Base-by-base conservation (phyloP, 2,113 vertebrate species). In the Lipophrys pholis region DNA sequence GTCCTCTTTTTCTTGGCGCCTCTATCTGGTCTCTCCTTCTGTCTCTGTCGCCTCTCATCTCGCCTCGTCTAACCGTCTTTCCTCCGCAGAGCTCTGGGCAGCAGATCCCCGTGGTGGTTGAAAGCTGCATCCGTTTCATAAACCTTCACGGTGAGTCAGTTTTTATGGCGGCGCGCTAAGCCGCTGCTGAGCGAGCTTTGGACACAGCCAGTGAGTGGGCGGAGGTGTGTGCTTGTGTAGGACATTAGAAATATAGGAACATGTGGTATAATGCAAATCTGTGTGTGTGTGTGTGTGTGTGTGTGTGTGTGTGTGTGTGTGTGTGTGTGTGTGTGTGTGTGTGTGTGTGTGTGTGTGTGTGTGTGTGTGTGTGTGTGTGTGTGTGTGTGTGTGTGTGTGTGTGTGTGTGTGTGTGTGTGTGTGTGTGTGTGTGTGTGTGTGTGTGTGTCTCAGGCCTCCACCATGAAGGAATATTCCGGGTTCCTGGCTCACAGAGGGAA, bases 381-480 rank as follows among this genome's bases (percentile, higher is more conserved):
- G 35, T 72, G 41, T 42, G 41, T 42, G 41, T 42, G 41, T 42
- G 41, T 57, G 8, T 57, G 8, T 35, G 7, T 65, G 11, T 65
- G 11, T 39, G 1, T 76, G 43, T 71, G 17, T 55, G 54, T 69
- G 39, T 60, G 15, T 58, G 2, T 69, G 9, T 8, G 86, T 97
- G 96, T 96, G 21, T 30, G 21, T 30, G 21, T 30, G 21, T 30
- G 21, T 30, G 21, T 30, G 21, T 30, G 21, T 30, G 21, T 4
- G 40, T 59, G 53, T 42, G 49, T 61, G 51, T 17, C 3, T 9
- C 81, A 97, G 96, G 96, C 73, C 89, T 97, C 35, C 96, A 97
- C 76, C 96, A 97, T 55, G 96, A 97, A 79, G 96, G 96, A 30
- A 96, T 97, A 76, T 97, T 97, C 64, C 90, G 96, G 66, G 95